Evolutionary conservation across 2,888 invertebrate species (phyloP).

Genomic region (Calephelis perditalis): DNA sequence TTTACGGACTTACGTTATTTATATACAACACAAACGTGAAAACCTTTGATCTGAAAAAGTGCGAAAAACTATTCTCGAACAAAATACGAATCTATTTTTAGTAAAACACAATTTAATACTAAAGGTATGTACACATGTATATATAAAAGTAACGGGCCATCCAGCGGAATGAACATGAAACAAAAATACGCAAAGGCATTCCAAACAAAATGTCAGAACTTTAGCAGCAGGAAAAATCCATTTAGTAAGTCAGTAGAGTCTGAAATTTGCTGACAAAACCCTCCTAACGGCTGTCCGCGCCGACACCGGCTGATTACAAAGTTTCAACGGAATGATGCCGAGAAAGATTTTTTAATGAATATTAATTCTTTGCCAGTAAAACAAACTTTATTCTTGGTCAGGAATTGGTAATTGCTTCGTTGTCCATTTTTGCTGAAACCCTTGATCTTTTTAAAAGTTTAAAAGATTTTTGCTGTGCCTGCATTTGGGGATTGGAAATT

Average conservation of each 20-base stretch:
- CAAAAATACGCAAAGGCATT: slow-evolving; percentile 38
- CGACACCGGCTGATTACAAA: slow-evolving; percentile 67
- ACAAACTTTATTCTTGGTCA: slow-evolving; percentile 66
- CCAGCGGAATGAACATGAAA: slow-evolving; percentile 24
- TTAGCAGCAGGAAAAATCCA: slow-evolving; percentile 54
- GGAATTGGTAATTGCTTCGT: slow-evolving; percentile 67
- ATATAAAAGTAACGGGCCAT: slow-evolving; percentile 2
- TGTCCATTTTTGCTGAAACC: slow-evolving; percentile 54
- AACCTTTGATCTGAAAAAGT: too few relatives aligned
- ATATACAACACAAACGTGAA: too few relatives aligned
- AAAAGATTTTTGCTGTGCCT: slow-evolving; percentile 35
- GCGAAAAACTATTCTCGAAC: too few relatives aligned
- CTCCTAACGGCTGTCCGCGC: slow-evolving; percentile 30
- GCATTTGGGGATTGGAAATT: slow-evolving; percentile 27
- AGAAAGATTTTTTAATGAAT: slow-evolving; percentile 75
- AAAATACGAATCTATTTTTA: too few relatives aligned
- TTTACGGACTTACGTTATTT: too few relatives aligned
- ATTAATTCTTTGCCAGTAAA: slow-evolving; percentile 71
- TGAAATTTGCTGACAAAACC: slow-evolving; percentile 60
- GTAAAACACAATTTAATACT: not conserved
- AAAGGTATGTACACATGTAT: not conserved
- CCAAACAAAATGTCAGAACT: slow-evolving; percentile 47
- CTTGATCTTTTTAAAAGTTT: slow-evolving; percentile 49
- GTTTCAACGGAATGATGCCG: slow-evolving; percentile 67
- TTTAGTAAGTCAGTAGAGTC: slow-evolving; percentile 55